Base-by-base conservation (phyloP, 1,140 invertebrate genomes). In the Rhagoletis pomonella region DNA sequence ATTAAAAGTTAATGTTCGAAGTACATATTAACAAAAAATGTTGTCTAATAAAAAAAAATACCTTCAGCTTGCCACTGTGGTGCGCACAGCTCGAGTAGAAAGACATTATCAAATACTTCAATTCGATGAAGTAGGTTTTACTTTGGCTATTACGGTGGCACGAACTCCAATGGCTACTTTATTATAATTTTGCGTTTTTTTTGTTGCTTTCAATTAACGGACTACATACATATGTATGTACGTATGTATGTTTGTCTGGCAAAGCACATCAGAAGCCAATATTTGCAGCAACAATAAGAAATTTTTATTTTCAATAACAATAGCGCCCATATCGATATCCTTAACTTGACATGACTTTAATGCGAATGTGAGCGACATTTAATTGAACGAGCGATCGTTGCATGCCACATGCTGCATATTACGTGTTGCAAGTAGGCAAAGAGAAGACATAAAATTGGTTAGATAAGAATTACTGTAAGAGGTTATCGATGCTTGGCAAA, bases 311-410 rank as follows among this genome's bases (percentile, higher is more conserved):
- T 5, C 10, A 55, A 2, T 47, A 81, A 50, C 73, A 81, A 81
- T 10, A 81, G 73, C 73, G n/a, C 0, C 29, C 47, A 55, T n/a
- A 81, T 29, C 47, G 17, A 55, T 81, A 81, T 29, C 42, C 64
- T 5, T 39, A 81, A 81, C 47, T 81, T 81, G 73, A 81, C 73
- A 81, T 81, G 73, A 81, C 44, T 81, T 81, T 81, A 81, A 81
- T 81, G 47, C 6, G 47, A 81, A 81, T 81, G 73, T 55, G 73
- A 81, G 73, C 73, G 73, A 81, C 73, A 81, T 81, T 81, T 81
- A 81, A 81, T 81, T 42, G 39, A 14, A n/a, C 69, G 12, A 55
- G 14, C 39, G 44, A 12, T 14, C 12, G 67, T 69, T 50, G 73
- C 47, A 58, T 58, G 73, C 73, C 19, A 81, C 73, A 81, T 2